phyloP scores from a whole-genome alignment of 2,113 vertebrate genomes.

The Centropus unirufus region DNA sequence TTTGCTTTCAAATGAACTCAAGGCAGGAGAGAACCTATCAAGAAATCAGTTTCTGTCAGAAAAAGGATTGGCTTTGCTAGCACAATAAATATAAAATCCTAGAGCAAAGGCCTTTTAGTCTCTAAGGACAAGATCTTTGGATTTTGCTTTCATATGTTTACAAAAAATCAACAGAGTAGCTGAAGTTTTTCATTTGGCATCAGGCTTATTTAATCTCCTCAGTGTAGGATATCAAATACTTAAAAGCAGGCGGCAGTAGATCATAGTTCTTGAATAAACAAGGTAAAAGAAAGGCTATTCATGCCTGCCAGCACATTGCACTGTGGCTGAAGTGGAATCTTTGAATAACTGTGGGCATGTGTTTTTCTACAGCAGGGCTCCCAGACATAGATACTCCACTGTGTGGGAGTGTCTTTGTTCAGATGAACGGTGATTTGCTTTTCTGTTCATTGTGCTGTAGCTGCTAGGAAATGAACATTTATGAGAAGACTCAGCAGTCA shows the following conservation, averaged over 20 bases:
- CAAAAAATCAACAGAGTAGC: constrained; percentile 12
- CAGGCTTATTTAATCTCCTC: constrained; percentile 25
- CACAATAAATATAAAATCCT: constrained; percentile 57
- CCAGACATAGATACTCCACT: not conserved
- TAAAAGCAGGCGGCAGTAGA: constrained; percentile 11
- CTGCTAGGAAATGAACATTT: constrained; percentile 41
- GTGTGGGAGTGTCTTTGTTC: constrained; percentile 51
- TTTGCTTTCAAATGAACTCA: constrained; percentile 28
- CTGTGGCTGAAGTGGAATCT: constrained; percentile 10
- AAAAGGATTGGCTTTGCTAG: not conserved
- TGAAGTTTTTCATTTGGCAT: constrained; percentile 13
- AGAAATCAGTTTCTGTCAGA: constrained; percentile 36
- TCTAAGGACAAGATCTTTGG: constrained; percentile 43
- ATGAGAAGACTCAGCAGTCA: not conserved
- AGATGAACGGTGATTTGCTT: not conserved
- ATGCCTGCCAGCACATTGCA: constrained; percentile 1
- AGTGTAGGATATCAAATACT: constrained; percentile 15
- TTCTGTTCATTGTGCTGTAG: constrained; percentile 26
- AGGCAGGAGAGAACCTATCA: not conserved
- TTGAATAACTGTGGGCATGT: constrained; percentile 23
- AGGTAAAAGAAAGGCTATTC: constrained; percentile 40
- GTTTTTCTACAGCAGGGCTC: constrained; percentile 21
- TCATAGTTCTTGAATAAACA: constrained; percentile 51
- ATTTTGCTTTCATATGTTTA: constrained; percentile 37
- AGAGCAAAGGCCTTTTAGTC: constrained; percentile 29